These are phyloP conservation scores for Sinocyclocheilus rhinocerous DNA, from an alignment of 2,113 vertebrate species.

Conservation along the genomic window DNA sequence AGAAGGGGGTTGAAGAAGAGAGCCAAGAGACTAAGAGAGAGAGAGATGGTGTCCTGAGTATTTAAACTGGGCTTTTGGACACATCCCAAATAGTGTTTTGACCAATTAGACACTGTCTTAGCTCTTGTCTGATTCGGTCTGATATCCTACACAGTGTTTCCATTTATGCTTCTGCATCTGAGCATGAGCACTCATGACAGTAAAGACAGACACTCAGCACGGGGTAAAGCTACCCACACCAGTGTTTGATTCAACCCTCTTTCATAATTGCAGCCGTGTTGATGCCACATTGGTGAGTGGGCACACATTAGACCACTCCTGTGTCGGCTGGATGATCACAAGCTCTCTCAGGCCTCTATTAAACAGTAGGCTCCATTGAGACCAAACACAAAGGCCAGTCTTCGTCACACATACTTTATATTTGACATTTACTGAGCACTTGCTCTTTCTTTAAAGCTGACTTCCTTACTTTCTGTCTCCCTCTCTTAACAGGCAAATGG, in stretches of 20 bases:
- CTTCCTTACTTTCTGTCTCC: background rate
- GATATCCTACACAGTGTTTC: no score
- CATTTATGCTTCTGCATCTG: background rate
- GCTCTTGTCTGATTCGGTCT: no score
- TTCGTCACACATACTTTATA: conserved; percentile 27
- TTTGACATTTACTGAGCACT: conserved; percentile 37
- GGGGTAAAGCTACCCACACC: conserved; percentile 17
- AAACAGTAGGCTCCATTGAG: conserved; percentile 12
- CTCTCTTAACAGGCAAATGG: background rate
- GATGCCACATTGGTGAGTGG: conserved; percentile 23
- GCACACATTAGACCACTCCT: conserved; percentile 28
- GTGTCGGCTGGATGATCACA: conserved; percentile 19
- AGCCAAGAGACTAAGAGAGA: no score
- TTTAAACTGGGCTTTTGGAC: no score
- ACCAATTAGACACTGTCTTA: no score
- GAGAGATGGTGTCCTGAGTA: no score
- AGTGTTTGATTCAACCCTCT: conserved; percentile 9
- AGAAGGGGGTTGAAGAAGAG: no score
- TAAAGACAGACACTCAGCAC: conserved; percentile 13
- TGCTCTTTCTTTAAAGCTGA: conserved; percentile 16
- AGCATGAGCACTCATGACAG: background rate
- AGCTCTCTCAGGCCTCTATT: conserved; percentile 21
- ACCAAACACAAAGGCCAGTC: conserved; percentile 11
- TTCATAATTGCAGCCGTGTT: conserved; percentile 21
- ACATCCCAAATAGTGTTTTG: no score